Base-by-base conservation (phyloP, 2,888 invertebrate genomes). In the Heliconius charithonia region DNA sequence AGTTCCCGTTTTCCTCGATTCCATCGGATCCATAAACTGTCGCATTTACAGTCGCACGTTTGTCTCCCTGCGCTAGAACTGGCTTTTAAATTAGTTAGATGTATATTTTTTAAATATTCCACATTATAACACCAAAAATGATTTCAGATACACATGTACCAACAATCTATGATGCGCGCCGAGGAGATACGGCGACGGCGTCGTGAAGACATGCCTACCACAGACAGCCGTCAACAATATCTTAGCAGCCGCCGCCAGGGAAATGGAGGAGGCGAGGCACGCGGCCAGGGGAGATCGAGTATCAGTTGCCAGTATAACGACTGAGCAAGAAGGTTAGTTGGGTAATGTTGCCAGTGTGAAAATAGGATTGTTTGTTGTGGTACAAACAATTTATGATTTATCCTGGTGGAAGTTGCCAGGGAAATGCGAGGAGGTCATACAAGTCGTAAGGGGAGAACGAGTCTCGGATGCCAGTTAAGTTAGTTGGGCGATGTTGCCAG, bases 81-180 rank as follows among this genome's bases (percentile, higher is more conserved):
- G 45, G 2, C 1, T 0, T 56, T 0, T 3, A n/a, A n/a, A n/a
- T 19, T 51, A 45, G 16, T 45, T 45, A 41, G 41, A 12, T 6
- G 13, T 51, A 72, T 59, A n/a, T 19, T 22, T 16, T 71, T 51
- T 19, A 16, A 41, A 62, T 63, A 62, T 73, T 56, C 27, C 56
- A 63, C 10, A 25, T 45, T 51, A 37, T 9, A 73, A 73, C 6
- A 41, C 13, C 27, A n/a, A 22, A 22, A 10, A 27, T 13, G 1
- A n/a, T 79, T 81, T 79, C 87, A 95, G 93, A 95, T 95, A 81
- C 95, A 95, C 88, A 89, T 95, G 92, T 95, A 95, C 87, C 95
- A 95, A 84, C 95, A 95, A 83, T 94, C 95, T 2, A 95, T 95
- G 95, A 94, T 95, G 93, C 90, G 95, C 0, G 94, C 94, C 0